Base-by-base conservation (phyloP, 2,797 vertebrate species). In the Aeoliscus strigatus region DNA sequence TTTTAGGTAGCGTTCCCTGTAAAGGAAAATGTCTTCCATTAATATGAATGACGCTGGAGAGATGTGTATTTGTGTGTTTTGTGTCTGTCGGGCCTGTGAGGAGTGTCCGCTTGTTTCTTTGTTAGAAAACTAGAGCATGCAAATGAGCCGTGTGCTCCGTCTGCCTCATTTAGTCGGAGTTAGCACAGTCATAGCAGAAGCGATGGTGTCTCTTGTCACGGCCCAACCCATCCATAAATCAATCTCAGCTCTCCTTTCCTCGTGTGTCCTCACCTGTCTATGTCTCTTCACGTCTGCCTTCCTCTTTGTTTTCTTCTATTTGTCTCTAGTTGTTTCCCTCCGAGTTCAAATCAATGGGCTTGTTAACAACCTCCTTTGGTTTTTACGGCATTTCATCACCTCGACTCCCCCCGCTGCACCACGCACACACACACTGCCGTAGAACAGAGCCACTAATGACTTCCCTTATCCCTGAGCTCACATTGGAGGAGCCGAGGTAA, bases 351-450 rank as follows among this genome's bases (percentile, higher is more conserved):
- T 75, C 65, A 67, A 41, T 68, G 63, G 26, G 50, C 72, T 81
- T 77, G 63, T 75, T 73, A 75, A 60, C 44, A 47, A 61, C 60
- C 61, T 77, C 11, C 36, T 17, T 38, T 27, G 29, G 60, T 62
- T 73, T 65, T 64, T 69, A 31, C 35, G 48, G 28, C 47, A 51
- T 79, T 75, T 75, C 58, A 60, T 80, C 66, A 66, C 44, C 49
- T 41, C 12, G 33, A 37, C 26, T 11, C 38, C 42, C 44, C 11
- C 41, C 32, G 39, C 18, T 31, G 56, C 42, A 9, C 51, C 27
- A 36, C 11, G 28, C 23, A 48, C 3, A 11, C 18, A 54, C 40
- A 38, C 13, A 31, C 11, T 23, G 43, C 16, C n/a, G n/a, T n/a
- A n/a, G n/a, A 49, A 16, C 18, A 14, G 10, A 24, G 14, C 58